phyloP scores from a whole-genome alignment of 2,888 invertebrate species.

The Euplexia lucipara region DNA sequence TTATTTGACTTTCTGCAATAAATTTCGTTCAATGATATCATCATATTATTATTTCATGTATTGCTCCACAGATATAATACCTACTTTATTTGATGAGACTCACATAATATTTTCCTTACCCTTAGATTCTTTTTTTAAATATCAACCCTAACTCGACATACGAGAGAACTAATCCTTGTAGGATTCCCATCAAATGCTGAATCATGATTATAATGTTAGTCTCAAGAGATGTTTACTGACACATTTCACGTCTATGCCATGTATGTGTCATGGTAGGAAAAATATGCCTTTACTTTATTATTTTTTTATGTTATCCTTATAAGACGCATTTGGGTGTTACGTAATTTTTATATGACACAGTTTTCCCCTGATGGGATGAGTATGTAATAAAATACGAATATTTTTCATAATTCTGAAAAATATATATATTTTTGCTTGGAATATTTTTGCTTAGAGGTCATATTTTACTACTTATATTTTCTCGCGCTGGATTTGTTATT shows the following conservation, averaged over 20 bases:
- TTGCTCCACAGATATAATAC: no score
- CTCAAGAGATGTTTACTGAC: slow-evolving; percentile 56
- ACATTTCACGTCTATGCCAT: slow-evolving; percentile 42
- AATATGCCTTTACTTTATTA: slow-evolving; percentile 53
- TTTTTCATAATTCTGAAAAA: slow-evolving; percentile 2
- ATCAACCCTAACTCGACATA: slow-evolving; percentile 3
- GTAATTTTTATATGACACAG: slow-evolving; percentile 50
- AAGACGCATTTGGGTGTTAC: slow-evolving; percentile 43
- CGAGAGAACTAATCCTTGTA: slow-evolving; percentile 35
- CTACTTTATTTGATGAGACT: background rate
- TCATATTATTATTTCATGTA: no score
- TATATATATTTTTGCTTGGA: background rate
- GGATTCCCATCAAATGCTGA: slow-evolving; percentile 46
- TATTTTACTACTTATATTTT: no score
- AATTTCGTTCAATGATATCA: no score
- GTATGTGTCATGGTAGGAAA: slow-evolving; percentile 45
- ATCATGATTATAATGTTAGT: slow-evolving; percentile 61
- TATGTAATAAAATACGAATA: slow-evolving; percentile 8
- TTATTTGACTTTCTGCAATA: no score
- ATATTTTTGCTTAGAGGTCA: no score
- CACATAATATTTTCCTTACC: background rate
- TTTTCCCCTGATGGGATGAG: slow-evolving; percentile 29
- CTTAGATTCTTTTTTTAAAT: background rate
- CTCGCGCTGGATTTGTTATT: no score
- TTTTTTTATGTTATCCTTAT: slow-evolving; percentile 55